Evolutionary conservation across 2,113 vertebrate genomes (phyloP), one percentile per base, ranked within the genome.

Genomic region (Puntigrus tetrazona): DNA sequence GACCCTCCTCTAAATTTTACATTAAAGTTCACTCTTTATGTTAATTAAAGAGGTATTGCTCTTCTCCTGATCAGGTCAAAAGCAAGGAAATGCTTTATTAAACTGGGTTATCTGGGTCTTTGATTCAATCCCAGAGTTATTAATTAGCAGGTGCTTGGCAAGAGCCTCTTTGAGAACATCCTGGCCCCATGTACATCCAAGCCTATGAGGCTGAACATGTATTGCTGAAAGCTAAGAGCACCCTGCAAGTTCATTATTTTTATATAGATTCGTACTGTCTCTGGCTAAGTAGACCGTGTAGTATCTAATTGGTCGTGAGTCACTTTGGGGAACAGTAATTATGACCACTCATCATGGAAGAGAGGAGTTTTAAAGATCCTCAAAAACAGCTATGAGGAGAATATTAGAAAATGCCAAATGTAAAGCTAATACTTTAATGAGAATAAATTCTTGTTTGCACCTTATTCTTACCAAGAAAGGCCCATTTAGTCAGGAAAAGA

Each of bases 261-360:
- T 61, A 22, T 47, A 84, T 34, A 84, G 36, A 67, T 63, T 18
- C 14, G 18, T 4, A 45, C 43, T 78, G n/a, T 25, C n/a, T 67
- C 31, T 69, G 34, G 79, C 27, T 55, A 67, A 75, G 57, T 38
- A 50, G 72, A 63, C 22, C 4, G 22, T 18, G 52, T 27, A 61
- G 55, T 84, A 22, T 84, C 22, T 82, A 67, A 70, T 70, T 82
- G 29, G 80, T 25, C 43, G 36, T 69, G 41, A 22, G 41, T 81
- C 45, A 67, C 45, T 52, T 70, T 72, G 31, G 45, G 45, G 63
- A 31, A 10, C 20, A 34, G 20, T n/a, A 77, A 55, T 77, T 52
- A 41, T 14, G 29, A 84, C 50, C 50, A 55, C 50, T 78, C 63
- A 31, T 57, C 13, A 43, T 78, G 55, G 6, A 11, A 27, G 16